These are phyloP conservation scores for Scarus forsteni DNA, from an alignment of 2,797 vertebrate genomes.

Conservation along the genomic window DNA sequence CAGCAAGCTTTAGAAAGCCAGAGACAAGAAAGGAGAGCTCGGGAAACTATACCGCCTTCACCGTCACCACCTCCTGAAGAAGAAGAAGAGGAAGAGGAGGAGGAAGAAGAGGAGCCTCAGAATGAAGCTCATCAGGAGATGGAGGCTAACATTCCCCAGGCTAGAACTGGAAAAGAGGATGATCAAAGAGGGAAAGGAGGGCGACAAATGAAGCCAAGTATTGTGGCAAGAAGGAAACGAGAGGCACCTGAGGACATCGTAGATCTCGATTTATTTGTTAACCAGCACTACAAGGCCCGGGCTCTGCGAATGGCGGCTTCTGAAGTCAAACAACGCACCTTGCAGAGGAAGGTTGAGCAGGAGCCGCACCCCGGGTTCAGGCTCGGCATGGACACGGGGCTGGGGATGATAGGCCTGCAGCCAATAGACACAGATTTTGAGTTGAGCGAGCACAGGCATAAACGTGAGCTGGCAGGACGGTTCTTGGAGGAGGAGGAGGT, in stretches of 20 bases:
- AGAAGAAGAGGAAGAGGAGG: constrained; percentile 38
- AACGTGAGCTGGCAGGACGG: constrained; percentile 73
- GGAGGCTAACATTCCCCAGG: constrained; percentile 48
- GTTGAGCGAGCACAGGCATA: constrained; percentile 58
- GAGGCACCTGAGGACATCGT: constrained; percentile 85
- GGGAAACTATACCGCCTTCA: constrained; percentile 9
- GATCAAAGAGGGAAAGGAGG: neutral
- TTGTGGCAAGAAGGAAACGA: constrained; percentile 78
- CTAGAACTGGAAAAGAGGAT: constrained; percentile 28
- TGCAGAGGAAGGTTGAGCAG: constrained; percentile 75
- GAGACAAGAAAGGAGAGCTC: constrained; percentile 43
- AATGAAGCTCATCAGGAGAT: constrained; percentile 49
- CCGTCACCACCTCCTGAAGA: constrained; percentile 42
- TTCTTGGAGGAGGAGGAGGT: constrained; percentile 55
- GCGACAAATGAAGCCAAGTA: constrained; percentile 72
- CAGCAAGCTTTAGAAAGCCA: neutral
- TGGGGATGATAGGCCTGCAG: constrained; percentile 69
- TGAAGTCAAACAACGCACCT: constrained; percentile 69
- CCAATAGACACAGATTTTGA: constrained; percentile 45
- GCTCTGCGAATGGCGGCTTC: constrained; percentile 68
- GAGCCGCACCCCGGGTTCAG: constrained; percentile 51
- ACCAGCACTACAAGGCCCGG: constrained; percentile 86
- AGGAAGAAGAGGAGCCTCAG: constrained; percentile 44
- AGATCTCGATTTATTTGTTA: constrained; percentile 87
- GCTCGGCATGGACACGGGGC: constrained; percentile 53